Evolutionary conservation across 2,797 vertebrate genomes (phyloP).

Genomic region (Jordanella pulchra): DNA sequence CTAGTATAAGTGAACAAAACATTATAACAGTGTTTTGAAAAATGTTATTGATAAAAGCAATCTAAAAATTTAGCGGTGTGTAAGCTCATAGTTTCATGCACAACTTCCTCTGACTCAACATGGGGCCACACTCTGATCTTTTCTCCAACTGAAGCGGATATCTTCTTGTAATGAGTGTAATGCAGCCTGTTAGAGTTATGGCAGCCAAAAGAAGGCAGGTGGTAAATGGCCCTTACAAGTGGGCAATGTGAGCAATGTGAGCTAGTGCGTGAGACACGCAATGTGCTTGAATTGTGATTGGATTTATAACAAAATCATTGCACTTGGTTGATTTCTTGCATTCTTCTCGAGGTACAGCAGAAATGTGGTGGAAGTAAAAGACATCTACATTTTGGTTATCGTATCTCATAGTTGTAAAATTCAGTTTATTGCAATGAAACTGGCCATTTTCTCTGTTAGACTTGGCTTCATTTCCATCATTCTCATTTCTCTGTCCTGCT

Average conservation of each 20-base stretch:
- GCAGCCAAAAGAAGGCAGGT: conserved; percentile 30
- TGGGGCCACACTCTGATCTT: conserved; percentile 43
- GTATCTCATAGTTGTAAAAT: conserved; percentile 23
- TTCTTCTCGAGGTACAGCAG: conserved; percentile 8
- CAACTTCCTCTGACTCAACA: conserved; percentile 15
- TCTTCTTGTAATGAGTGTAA: conserved; percentile 52
- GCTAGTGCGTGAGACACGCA: conserved; percentile 33
- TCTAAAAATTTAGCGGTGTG: neutral
- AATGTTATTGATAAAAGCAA: neutral
- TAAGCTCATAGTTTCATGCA: conserved; percentile 6
- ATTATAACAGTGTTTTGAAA: neutral
- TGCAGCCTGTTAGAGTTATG: conserved; percentile 55
- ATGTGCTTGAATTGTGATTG: conserved; percentile 19
- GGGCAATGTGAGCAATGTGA: conserved; percentile 40
- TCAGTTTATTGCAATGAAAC: conserved; percentile 34
- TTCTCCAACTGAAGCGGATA: conserved; percentile 52
- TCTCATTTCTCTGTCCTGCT: conserved; percentile 37
- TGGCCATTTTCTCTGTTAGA: conserved; percentile 23
- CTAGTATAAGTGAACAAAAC: neutral
- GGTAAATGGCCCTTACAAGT: conserved; percentile 57
- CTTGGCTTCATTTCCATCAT: conserved; percentile 21
- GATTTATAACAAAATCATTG: conserved; percentile 35
- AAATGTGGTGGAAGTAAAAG: conserved; percentile 2
- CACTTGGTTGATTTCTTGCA: conserved; percentile 1
- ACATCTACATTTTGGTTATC: conserved; percentile 31